phyloP scores from a whole-genome alignment of 2,113 vertebrate species.

The Aegypius monachus region DNA sequence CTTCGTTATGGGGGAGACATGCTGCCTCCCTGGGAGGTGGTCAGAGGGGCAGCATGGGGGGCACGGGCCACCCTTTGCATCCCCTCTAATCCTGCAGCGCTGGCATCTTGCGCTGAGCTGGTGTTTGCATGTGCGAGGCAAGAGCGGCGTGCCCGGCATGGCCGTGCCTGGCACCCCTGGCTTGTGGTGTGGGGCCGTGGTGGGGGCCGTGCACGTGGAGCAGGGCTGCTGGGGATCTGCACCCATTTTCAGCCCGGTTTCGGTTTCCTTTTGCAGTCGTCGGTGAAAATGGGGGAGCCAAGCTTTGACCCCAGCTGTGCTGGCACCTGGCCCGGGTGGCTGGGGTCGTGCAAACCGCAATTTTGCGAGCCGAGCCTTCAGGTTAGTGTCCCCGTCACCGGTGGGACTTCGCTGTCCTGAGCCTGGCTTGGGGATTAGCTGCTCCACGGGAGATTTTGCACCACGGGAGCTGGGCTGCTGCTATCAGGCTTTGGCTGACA shows the following conservation, averaged over 20 bases:
- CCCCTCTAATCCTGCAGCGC: neutral
- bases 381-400: rapidly evolving
- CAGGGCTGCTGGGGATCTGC: neutral
- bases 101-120: neutral
- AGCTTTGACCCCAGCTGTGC: neutral
- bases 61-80: too few relatives aligned
- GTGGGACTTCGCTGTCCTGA: neutral
- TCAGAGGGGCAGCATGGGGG: neutral
- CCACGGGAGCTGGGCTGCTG: neutral
- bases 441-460: rapidly evolving
- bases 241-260: rapidly evolving
- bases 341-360: neutral
- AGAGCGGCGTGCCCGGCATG: neutral
- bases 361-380: neutral
- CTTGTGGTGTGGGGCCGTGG: neutral
- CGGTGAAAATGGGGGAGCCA: neutral
- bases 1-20: neutral
- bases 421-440: neutral
- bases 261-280: neutral
- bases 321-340: neutral
- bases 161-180: neutral
- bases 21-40: neutral
- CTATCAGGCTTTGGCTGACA: neutral
- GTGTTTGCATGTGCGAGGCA: neutral
- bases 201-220: neutral